Conservation (phyloP, 1,140 invertebrate species). For the Orussus abietinus region DNA sequence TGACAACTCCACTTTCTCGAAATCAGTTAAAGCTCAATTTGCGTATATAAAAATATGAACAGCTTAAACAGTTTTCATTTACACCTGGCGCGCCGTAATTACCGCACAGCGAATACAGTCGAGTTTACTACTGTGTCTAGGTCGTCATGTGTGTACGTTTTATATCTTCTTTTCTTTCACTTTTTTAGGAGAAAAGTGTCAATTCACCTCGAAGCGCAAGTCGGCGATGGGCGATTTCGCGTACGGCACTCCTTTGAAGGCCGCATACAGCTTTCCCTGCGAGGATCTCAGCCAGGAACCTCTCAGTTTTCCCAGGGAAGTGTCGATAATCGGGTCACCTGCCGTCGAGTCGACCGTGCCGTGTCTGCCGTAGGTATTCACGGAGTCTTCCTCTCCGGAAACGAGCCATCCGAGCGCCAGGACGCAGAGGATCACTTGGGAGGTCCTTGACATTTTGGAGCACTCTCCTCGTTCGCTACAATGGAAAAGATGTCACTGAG, state of each 20-base stretch:
- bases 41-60: not conserved
- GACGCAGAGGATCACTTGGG: too few relatives aligned
- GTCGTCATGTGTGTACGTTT: too few relatives aligned
- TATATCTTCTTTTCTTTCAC: not conserved
- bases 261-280: conserved; percentile 36
- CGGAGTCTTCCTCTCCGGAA: too few relatives aligned
- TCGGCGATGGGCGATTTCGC: conserved; percentile 49
- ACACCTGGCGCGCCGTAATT: too few relatives aligned
- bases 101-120: too few relatives aligned
- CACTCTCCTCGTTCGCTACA: too few relatives aligned
- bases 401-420: too few relatives aligned
- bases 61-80: not conserved
- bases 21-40: not conserved
- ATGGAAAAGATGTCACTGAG: too few relatives aligned
- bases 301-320: conserved; percentile 1
- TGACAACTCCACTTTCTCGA: not conserved
- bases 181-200: not conserved
- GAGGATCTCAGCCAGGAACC: conserved; percentile 1
- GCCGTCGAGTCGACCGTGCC: too few relatives aligned
- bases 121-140: too few relatives aligned
- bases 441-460: too few relatives aligned
- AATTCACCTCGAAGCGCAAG: conserved; percentile 42
- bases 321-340: not conserved
- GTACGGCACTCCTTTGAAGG: conserved; percentile 50
- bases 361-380: too few relatives aligned